A percentile compares a stretch with the other conserved stretches of the same genome.
Evolutionary conservation across 2,888 invertebrate species (phyloP).

Genomic region (Leucoma salicis): DNA sequence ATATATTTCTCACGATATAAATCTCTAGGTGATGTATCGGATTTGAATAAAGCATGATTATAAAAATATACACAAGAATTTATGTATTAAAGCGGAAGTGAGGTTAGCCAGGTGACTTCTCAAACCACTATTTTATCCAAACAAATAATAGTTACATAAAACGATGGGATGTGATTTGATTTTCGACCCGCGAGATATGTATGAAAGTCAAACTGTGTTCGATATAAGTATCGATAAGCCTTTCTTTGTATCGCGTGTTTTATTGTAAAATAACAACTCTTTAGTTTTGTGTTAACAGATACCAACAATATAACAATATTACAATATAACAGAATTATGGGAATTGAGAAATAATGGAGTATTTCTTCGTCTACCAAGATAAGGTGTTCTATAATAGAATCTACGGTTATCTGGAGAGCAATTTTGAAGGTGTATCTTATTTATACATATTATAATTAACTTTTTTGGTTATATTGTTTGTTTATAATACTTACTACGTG

Average conservation of each 20-base stretch:
- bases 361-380: too few species aligned
- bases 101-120: neutral
- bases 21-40: too few species aligned
- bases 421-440: too few species aligned
- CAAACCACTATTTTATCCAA: neutral
- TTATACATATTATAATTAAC: too few species aligned
- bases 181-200: neutral
- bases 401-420: too few species aligned
- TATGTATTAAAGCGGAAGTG: neutral
- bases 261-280: neutral
- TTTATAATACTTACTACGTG: too few species aligned
- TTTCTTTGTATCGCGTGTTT: constrained; percentile 2
- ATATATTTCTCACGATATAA: too few species aligned
- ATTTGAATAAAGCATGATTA: too few species aligned
- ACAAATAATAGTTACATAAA: neutral
- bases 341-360: too few species aligned
- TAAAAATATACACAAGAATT: neutral
- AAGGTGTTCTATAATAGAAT: too few species aligned
- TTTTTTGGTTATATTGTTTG: too few species aligned
- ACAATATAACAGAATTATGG: too few species aligned
- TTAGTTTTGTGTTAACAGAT: neutral
- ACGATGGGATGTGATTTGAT: neutral
- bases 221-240: neutral
- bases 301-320: neutral
- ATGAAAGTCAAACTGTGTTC: neutral